A percentile compares a stretch with the other conserved stretches of the same genome.
These are phyloP conservation scores for Meandrina meandrites DNA, from an alignment of 92 coral and sea anemone genomes.

Conservation along the genomic window DNA sequence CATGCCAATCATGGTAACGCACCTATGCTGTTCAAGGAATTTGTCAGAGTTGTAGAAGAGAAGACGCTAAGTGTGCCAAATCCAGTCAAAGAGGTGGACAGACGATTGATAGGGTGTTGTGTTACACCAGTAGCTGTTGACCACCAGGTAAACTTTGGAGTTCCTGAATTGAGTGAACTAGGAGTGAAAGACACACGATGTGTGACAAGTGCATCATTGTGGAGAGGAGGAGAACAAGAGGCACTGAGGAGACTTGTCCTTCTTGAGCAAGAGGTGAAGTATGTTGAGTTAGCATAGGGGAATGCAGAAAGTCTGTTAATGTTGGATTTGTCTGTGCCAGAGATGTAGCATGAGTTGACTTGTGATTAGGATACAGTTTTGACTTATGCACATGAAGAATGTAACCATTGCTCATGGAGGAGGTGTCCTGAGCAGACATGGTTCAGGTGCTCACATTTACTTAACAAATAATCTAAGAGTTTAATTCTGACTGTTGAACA, in stretches of 20 bases:
- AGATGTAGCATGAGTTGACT: neutral
- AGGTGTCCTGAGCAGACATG: too few species aligned
- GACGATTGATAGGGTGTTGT: slow-evolving; percentile 38
- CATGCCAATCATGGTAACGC: slow-evolving; percentile 47
- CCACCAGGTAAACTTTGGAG: slow-evolving; percentile 31
- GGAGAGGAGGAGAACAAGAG: slow-evolving; percentile 80
- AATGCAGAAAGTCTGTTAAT: neutral
- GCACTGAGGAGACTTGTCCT: slow-evolving; percentile 54
- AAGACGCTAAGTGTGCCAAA: slow-evolving; percentile 29
- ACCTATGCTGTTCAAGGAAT: slow-evolving; percentile 67
- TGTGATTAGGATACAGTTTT: neutral
- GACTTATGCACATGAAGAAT: neutral
- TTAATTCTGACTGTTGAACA: neutral
- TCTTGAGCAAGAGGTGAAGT: slow-evolving; percentile 41
- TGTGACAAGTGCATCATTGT: slow-evolving; percentile 38
- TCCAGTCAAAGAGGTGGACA: slow-evolving; percentile 51
- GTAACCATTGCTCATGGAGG: neutral
- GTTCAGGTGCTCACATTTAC: neutral
- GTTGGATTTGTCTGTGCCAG: neutral
- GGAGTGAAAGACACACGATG: slow-evolving; percentile 51
- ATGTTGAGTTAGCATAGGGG: slow-evolving; percentile 26
- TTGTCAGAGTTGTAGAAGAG: slow-evolving; percentile 56
- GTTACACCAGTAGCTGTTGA: slow-evolving; percentile 38
- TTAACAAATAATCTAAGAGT: neutral
- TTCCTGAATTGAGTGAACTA: slow-evolving; percentile 64